phyloP scores from a whole-genome alignment of 1,140 invertebrate genomes.

The Trichonephila clavata region DNA sequence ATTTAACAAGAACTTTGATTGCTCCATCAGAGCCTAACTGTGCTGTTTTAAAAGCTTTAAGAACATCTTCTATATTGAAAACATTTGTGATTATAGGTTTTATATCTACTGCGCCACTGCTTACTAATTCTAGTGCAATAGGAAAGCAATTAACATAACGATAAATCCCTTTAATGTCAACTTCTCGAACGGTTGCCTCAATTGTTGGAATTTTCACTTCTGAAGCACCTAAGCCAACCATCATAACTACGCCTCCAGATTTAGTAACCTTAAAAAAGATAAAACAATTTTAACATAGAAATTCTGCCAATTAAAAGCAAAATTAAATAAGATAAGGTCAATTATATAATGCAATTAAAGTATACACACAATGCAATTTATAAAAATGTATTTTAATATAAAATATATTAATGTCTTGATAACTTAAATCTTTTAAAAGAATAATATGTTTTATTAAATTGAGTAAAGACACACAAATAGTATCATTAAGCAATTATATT shows the following conservation, averaged over 20 bases:
- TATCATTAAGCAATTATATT: too few relatives aligned
- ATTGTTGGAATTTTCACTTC: constrained; percentile 91
- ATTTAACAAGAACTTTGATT: constrained; percentile 90
- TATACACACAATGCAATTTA: too few relatives aligned
- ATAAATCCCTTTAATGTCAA: constrained; percentile 95
- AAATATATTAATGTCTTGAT: too few relatives aligned
- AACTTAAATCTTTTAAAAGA: too few relatives aligned
- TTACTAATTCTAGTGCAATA: constrained; percentile 90
- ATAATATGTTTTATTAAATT: too few relatives aligned
- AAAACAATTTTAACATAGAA: too few relatives aligned
- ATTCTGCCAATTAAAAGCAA: too few relatives aligned
- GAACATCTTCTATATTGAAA: constrained; percentile 90
- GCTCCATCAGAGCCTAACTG: constrained; percentile 86
- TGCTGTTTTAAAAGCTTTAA: constrained; percentile 93
- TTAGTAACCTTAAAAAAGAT: constrained; percentile 86
- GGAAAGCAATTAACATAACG: constrained; percentile 95
- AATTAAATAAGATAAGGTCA: too few relatives aligned
- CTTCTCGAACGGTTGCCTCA: constrained; percentile 89
- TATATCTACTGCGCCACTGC: constrained; percentile 91
- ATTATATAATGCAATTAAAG: too few relatives aligned
- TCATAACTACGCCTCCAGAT: constrained; percentile 89
- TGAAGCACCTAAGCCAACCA: constrained; percentile 92
- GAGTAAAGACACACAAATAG: too few relatives aligned
- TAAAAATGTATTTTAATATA: too few relatives aligned
- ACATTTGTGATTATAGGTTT: constrained; percentile 95